Evolutionary conservation across 92 coral and sea anemone species (phyloP), one percentile per base, ranked within the genome.

Genomic region (Metridium senile): DNA sequence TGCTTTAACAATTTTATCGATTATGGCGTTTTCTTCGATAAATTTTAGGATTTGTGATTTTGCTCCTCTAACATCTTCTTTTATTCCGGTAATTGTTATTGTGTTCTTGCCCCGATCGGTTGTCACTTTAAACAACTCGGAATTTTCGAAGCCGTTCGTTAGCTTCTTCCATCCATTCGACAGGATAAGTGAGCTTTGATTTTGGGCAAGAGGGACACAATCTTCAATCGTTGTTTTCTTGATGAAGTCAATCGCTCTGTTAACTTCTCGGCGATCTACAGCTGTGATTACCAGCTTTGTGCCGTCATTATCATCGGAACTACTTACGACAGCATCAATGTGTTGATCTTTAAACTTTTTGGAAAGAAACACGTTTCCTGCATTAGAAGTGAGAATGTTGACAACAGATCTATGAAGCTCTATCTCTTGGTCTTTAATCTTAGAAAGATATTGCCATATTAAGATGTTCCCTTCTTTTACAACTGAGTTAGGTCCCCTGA

Each of bases 21-120:
- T 65, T 39, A 93, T 84, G 13, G 94, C 85, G 58, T 93, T 93
- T 65, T 84, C 79, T 46, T 65, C 77, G 43, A 93, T 65, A 73
- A 93, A 93, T 17, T 54, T 31, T 25, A 74, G 68, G 1, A 93
- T 43, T 23, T 32, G 33, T 59, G 26, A 22, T 29, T 52, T 31
- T 26, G 82, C 70, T 19, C 45, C n/a, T 17, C 80, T 30, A 1
- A 87, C 89, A 9, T 87, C 76, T 30, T 76, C 81, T 59, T 58
- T 71, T 70, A 69, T 45, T 8, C 98, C 94, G 17, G 78, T 83
- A 45, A 93, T 39, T 75, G 77, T 81, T 22, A 93, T n/a, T 23
- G 79, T 79, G 27, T 59, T 66, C 45, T 64, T 54, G 11, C 47
- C 66, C 30, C n/a, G n/a, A n/a, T n/a, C n/a, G n/a, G 64, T 66